phyloP scores from a whole-genome alignment of 30 jellyfish, hydroid and myxozoan genomes.

The Euphysa ruthae region DNA sequence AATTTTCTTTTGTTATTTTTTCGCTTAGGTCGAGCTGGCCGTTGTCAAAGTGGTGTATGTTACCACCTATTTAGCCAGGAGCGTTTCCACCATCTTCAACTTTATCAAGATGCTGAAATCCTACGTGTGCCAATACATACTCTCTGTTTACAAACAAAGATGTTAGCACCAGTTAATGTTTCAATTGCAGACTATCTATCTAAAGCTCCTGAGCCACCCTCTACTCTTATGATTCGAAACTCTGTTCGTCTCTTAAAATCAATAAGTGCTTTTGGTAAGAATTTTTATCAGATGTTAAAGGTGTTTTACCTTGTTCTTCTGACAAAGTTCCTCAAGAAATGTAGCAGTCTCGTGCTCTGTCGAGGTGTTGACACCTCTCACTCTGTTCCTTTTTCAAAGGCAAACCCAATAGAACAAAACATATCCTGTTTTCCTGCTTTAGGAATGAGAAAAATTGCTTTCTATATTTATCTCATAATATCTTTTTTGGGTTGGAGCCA shows the following conservation, averaged over 20 bases:
- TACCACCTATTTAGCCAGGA: constrained; percentile 70
- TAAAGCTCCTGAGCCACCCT: constrained; percentile 84
- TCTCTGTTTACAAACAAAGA: constrained; percentile 70
- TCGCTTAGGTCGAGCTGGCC: constrained; percentile 70
- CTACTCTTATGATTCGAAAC: constrained; percentile 58
- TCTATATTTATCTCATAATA: too few relatives aligned
- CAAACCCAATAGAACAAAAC: too few relatives aligned
- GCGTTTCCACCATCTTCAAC: constrained; percentile 56
- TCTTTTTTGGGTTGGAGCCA: too few relatives aligned
- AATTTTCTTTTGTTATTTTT: not conserved
- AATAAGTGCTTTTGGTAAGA: constrained; percentile 69
- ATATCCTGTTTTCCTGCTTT: too few relatives aligned
- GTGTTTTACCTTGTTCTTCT: too few relatives aligned
- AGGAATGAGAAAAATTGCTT: too few relatives aligned
- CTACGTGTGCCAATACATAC: constrained; percentile 77
- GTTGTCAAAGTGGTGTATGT: constrained; percentile 78
- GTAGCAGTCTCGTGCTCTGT: too few relatives aligned
- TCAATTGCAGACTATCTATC: constrained; percentile 65
- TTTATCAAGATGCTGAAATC: constrained; percentile 78
- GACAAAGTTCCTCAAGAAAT: too few relatives aligned
- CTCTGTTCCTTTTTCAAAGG: too few relatives aligned
- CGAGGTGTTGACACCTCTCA: too few relatives aligned
- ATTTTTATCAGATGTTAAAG: too few relatives aligned
- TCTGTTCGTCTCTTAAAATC: constrained; percentile 52
- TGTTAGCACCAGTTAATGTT: constrained; percentile 79